Conservation (phyloP, 2,888 invertebrate species). For the Eupithecia pulchellata region DNA sequence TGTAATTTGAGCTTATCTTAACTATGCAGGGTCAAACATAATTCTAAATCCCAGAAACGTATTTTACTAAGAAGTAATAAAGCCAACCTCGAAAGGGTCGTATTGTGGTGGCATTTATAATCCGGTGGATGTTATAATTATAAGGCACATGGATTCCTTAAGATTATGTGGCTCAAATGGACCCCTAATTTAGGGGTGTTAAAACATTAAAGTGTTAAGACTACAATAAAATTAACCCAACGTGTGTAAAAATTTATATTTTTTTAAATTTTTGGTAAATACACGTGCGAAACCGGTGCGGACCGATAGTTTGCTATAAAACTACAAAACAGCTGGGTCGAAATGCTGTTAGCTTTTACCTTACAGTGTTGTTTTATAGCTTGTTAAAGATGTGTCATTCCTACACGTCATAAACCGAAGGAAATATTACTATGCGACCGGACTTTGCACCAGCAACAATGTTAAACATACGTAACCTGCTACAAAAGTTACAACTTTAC, state of each 20-base stretch:
- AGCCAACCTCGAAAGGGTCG: slow-evolving; percentile 4
- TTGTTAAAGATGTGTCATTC: slow-evolving; percentile 13
- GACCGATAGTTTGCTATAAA: too few relatives aligned
- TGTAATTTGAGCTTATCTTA: not conserved
- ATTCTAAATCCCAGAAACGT: not conserved
- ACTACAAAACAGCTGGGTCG: not conserved
- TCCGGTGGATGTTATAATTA: not conserved
- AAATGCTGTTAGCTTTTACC: slow-evolving; percentile 1
- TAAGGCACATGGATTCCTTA: slow-evolving; percentile 10
- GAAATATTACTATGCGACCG: not conserved
- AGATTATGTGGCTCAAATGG: not conserved
- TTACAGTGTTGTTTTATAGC: not conserved
- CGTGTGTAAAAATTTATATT: too few relatives aligned
- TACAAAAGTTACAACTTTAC: not conserved
- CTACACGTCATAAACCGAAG: not conserved
- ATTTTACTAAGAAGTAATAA: slow-evolving; percentile 12
- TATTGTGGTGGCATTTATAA: slow-evolving; percentile 13
- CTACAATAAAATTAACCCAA: too few relatives aligned
- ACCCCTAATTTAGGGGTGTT: not conserved
- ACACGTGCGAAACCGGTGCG: too few relatives aligned
- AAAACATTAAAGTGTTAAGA: not conserved
- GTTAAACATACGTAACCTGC: not conserved
- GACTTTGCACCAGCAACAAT: slow-evolving; percentile 1
- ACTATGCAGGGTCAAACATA: slow-evolving; percentile 2
- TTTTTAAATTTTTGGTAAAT: too few relatives aligned